These are phyloP conservation scores for Lepisosteus oculatus DNA, from an alignment of 2,113 vertebrate genomes.

Conservation along the genomic window DNA sequence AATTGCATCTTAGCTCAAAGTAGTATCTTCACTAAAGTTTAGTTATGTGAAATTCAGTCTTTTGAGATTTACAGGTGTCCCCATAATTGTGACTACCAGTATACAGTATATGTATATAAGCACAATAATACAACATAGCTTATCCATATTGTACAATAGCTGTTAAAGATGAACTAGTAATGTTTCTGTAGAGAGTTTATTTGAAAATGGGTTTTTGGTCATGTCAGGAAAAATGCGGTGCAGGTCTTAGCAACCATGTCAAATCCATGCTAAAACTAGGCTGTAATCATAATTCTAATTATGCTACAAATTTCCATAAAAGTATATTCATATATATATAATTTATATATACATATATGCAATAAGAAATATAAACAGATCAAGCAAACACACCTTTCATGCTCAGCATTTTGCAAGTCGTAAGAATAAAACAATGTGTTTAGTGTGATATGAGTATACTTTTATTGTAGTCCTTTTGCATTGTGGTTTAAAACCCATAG, in stretches of 20 bases:
- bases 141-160: no score
- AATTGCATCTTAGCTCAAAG: no score
- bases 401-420: conserved; percentile 30
- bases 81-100: no score
- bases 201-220: conserved; percentile 19
- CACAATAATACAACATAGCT: no score
- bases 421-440: conserved; percentile 15
- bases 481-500: conserved; percentile 15
- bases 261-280: conserved; percentile 27
- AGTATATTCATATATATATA: conserved; percentile 15
- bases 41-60: no score
- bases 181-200: neutral
- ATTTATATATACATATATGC: neutral
- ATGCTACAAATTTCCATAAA: conserved; percentile 31
- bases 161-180: no score
- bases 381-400: conserved; percentile 27
- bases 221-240: conserved; percentile 31
- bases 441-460: conserved; percentile 21
- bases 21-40: no score
- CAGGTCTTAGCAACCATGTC: conserved; percentile 22
- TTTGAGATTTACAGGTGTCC: no score
- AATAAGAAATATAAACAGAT: conserved; percentile 28
- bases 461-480: conserved; percentile 13
- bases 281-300: no score
- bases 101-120: no score